Percentiles rank a stretch among this genome's conserved stretches.
Evolutionary conservation across 2,797 vertebrate genomes (phyloP).

Genomic region (Falco cherrug): DNA sequence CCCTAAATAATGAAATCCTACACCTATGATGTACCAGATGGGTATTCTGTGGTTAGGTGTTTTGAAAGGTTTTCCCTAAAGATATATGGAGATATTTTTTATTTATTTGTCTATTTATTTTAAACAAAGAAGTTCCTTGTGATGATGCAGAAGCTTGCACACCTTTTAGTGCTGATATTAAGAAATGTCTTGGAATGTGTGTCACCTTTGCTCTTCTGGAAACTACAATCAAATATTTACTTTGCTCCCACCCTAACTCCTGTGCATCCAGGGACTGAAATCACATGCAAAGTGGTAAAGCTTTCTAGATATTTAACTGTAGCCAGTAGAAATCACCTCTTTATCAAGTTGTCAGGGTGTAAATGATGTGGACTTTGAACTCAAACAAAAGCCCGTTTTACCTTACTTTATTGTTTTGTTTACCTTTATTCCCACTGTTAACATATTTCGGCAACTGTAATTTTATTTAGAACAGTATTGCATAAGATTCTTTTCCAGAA

Average conservation of each 20-base stretch:
- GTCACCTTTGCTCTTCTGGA: neutral
- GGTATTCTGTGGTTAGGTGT: neutral
- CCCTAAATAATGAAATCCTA: neutral
- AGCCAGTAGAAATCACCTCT: neutral
- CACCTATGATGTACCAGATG: neutral
- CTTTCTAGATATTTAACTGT: neutral
- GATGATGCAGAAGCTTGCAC: neutral
- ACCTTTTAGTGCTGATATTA: neutral
- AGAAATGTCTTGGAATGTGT: neutral
- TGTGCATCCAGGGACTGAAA: neutral
- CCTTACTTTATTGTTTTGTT: neutral
- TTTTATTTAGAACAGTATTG: neutral
- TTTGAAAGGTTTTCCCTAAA: neutral
- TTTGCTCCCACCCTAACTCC: neutral
- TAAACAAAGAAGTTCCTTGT: neutral
- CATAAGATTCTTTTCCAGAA: neutral
- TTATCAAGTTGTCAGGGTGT: neutral
- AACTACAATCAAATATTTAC: neutral
- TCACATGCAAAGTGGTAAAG: neutral
- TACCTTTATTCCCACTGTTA: neutral
- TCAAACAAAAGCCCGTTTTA: neutral
- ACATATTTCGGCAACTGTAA: neutral
- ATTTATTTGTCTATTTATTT: neutral
- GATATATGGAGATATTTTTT: neutral
- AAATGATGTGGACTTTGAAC: neutral